phyloP scores from a whole-genome alignment of 2,888 invertebrate species.

The Vannuccia rotundouncinata region DNA sequence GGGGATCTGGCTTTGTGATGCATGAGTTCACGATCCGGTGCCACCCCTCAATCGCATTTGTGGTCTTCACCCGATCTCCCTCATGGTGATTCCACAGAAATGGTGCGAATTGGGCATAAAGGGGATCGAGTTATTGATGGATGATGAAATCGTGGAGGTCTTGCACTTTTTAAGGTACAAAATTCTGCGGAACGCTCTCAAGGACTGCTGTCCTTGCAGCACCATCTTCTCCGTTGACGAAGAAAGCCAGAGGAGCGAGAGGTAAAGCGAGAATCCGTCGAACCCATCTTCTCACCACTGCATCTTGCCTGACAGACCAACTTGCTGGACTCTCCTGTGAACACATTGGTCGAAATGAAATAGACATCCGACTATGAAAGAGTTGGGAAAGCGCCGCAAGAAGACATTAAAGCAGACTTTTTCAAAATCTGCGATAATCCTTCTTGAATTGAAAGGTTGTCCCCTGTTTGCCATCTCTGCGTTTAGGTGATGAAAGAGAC shows the following conservation, averaged over 20 bases:
- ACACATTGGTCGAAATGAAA: conserved; percentile 9
- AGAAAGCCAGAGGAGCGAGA: not conserved
- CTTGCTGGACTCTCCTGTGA: conserved; percentile 15
- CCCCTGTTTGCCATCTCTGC: conserved; percentile 10
- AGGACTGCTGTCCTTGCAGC: not conserved
- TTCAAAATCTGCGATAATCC: conserved; percentile 12
- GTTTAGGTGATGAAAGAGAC: conserved; percentile 10
- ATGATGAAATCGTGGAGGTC: not conserved
- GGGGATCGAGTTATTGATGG: not conserved
- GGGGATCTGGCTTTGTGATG: not conserved
- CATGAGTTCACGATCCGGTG: not conserved
- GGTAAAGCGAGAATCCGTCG: not conserved
- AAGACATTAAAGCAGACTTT: not conserved
- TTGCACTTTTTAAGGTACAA: not conserved
- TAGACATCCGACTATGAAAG: not conserved
- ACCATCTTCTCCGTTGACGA: not conserved
- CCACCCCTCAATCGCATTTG: not conserved
- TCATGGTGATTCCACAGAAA: not conserved
- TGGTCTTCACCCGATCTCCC: not conserved
- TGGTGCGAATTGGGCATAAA: not conserved
- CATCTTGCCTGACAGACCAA: conserved; percentile 4
- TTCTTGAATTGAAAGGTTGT: not conserved
- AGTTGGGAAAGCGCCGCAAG: conserved; percentile 7
- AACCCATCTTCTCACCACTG: conserved; percentile 16
- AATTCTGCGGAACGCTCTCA: not conserved